Percentiles rank a stretch among this genome's conserved stretches.
phyloP scores from a whole-genome alignment of 2,888 invertebrate genomes.

The Agrenia bidenticulata region DNA sequence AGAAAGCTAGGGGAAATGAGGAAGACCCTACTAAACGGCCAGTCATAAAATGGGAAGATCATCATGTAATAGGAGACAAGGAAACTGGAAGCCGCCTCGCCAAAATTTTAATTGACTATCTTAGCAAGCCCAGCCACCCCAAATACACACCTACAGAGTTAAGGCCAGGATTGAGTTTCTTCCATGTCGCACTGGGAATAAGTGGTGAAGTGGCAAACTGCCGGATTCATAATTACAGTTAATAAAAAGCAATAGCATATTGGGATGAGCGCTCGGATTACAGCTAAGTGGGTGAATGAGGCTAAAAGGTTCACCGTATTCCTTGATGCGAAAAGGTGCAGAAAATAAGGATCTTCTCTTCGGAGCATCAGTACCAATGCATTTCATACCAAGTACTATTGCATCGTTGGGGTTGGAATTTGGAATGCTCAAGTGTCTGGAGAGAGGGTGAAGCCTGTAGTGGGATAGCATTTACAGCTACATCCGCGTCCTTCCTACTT shows the following conservation, averaged over 20 bases:
- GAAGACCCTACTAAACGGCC: conserved; percentile 7
- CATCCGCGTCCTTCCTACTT: too few species aligned
- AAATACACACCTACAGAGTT: neutral
- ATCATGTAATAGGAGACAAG: conserved; percentile 1
- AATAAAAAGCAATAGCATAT: conserved; percentile 6
- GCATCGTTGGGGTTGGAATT: too few species aligned
- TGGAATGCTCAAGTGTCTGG: too few species aligned
- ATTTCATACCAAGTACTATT: too few species aligned
- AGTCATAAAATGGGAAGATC: conserved; percentile 5
- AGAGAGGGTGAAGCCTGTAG: too few species aligned
- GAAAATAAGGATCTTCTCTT: too few species aligned
- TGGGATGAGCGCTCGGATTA: neutral
- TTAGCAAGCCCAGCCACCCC: too few species aligned
- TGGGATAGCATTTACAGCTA: too few species aligned
- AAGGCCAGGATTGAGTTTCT: neutral
- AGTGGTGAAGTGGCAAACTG: neutral
- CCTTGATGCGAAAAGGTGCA: too few species aligned
- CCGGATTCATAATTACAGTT: conserved; percentile 8
- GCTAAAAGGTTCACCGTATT: too few species aligned
- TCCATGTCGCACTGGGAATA: neutral
- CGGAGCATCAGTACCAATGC: too few species aligned
- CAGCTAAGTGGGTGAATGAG: too few species aligned
- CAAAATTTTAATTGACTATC: conserved; percentile 5
- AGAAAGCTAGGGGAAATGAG: neutral
- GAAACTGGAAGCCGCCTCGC: neutral